These are phyloP conservation scores for Trichosurus vulpecula DNA, from an alignment of 2,797 vertebrate species.

Conservation along the genomic window DNA sequence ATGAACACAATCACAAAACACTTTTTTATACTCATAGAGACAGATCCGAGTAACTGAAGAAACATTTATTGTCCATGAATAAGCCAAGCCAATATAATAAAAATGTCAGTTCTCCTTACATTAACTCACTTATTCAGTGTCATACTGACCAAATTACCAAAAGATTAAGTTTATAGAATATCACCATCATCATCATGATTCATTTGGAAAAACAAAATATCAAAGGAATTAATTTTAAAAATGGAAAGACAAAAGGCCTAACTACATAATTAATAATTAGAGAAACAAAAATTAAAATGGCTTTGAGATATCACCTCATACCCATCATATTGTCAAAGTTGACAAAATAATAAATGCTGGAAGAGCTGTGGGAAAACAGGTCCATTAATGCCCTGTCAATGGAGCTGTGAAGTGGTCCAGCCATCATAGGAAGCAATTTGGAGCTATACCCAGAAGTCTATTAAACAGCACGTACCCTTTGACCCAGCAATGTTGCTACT, in stretches of 20 bases:
- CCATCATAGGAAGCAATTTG: neutral
- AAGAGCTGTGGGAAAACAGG: neutral
- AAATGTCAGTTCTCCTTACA: neutral
- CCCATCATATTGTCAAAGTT: neutral
- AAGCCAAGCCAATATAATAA: neutral
- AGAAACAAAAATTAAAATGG: neutral
- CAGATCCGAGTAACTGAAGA: neutral
- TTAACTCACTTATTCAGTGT: neutral
- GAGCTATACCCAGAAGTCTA: neutral
- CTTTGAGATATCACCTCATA: neutral
- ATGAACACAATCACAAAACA: neutral
- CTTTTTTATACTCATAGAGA: neutral
- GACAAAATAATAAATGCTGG: neutral
- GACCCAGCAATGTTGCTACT: neutral
- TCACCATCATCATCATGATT: neutral
- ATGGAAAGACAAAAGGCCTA: neutral
- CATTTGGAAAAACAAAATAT: neutral
- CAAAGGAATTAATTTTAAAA: neutral
- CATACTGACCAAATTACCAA: neutral
- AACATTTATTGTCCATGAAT: neutral
- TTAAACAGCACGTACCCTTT: neutral
- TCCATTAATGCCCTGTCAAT: neutral
- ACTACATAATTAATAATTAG: neutral
- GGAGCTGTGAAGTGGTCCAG: neutral
- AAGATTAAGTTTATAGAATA: neutral